Evolutionary conservation across 2,888 invertebrate species (phyloP).

Genomic region (Empis livida): DNA sequence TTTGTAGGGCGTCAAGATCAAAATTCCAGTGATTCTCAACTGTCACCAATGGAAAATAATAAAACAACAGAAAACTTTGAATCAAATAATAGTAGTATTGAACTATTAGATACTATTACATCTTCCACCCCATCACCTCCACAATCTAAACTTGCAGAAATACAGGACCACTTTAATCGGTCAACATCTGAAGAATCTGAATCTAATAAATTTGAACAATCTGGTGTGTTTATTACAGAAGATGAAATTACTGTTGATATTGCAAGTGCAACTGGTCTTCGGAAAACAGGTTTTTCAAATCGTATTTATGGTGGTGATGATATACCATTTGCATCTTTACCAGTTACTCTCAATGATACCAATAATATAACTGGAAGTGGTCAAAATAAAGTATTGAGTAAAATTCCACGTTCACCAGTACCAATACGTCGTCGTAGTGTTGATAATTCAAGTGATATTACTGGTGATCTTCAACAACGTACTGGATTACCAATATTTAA

Average conservation of each 20-base stretch:
- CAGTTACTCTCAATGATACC: background rate
- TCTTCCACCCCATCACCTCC: slow-evolving; percentile 7
- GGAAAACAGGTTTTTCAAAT: slow-evolving; percentile 55
- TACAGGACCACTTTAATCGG: background rate
- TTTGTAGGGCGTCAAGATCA: slow-evolving; percentile 49
- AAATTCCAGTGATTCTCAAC: slow-evolving; percentile 34
- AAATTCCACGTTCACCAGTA: slow-evolving; percentile 34
- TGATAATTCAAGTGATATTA: slow-evolving; percentile 26
- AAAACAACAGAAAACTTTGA: slow-evolving; percentile 23
- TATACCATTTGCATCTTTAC: slow-evolving; percentile 16
- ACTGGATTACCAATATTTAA: slow-evolving; percentile 24
- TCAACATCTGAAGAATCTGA: slow-evolving; percentile 1
- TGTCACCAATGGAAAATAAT: slow-evolving; percentile 34
- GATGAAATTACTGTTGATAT: slow-evolving; percentile 44
- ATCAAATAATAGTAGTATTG: slow-evolving; percentile 4
- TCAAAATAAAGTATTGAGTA: slow-evolving; percentile 20
- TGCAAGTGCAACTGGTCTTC: slow-evolving; percentile 53
- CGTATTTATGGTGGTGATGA: slow-evolving; percentile 46
- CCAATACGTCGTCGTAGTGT: slow-evolving; percentile 29
- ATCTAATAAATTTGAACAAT: slow-evolving; percentile 28
- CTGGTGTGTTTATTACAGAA: slow-evolving; percentile 32
- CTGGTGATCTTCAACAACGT: slow-evolving; percentile 26
- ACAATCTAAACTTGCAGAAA: background rate
- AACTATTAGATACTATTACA: background rate
- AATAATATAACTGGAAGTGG: background rate